Evolutionary conservation across 2,888 invertebrate genomes (phyloP).

Genomic region (Orthosia cruda): DNA sequence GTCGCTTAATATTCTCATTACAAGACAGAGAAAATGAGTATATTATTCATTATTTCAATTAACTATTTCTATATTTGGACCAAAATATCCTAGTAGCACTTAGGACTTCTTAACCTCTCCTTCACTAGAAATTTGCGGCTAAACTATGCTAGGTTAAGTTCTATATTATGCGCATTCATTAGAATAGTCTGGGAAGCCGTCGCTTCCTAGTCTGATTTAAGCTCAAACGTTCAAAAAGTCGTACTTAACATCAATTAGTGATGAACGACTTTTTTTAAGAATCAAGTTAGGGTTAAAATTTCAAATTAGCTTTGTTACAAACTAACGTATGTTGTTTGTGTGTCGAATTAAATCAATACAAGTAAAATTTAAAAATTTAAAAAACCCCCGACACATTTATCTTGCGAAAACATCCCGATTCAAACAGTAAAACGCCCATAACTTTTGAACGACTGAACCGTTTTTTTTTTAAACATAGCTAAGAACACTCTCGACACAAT

Average conservation of each 20-base stretch:
- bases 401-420: no score
- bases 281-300: constrained; percentile 26
- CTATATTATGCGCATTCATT: constrained; percentile 51
- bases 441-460: no score
- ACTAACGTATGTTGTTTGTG: no score
- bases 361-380: no score
- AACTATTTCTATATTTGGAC: constrained; percentile 2
- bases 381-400: no score
- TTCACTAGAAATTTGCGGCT: constrained; percentile 19
- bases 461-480: no score
- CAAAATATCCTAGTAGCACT: constrained; percentile 14
- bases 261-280: no score
- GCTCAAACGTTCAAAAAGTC: constrained; percentile 44
- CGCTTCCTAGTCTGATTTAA: constrained; percentile 26
- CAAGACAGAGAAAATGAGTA: not conserved
- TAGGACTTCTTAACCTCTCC: constrained; percentile 15
- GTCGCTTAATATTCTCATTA: not conserved
- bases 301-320: no score
- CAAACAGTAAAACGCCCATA: no score
- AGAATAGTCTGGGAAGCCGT: constrained; percentile 30
- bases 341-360: no score
- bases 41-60: not conserved
- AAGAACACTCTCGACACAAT: no score
- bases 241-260: constrained; percentile 53
- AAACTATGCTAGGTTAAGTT: constrained; percentile 22